These are phyloP conservation scores for Perdita meconis DNA, from an alignment of 2,888 invertebrate genomes.

Conservation along the genomic window DNA sequence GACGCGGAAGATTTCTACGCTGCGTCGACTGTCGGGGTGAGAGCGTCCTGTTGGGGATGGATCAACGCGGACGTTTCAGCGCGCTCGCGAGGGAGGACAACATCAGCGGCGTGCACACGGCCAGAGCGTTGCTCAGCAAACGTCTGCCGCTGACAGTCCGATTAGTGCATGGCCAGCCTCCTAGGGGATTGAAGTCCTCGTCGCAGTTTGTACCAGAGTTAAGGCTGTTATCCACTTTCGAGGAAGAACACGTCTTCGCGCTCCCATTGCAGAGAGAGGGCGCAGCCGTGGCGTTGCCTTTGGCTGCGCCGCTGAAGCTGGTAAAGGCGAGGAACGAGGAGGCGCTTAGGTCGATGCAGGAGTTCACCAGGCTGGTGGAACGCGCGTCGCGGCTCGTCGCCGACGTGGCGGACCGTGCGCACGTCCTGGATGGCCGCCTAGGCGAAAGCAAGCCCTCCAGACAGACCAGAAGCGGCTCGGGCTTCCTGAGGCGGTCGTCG, in stretches of 20 bases:
- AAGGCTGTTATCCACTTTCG: constrained; percentile 92
- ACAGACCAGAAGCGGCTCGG: constrained; percentile 76
- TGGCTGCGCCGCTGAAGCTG: constrained; percentile 94
- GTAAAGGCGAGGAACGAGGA: constrained; percentile 93
- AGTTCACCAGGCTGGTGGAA: constrained; percentile 91
- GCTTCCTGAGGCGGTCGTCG: constrained; percentile 89
- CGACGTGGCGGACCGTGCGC: constrained; percentile 92
- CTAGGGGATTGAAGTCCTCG: constrained; percentile 92
- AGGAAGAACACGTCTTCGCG: constrained; percentile 94
- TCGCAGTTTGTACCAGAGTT: constrained; percentile 94
- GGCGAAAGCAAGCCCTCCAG: constrained; percentile 86
- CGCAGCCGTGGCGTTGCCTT: constrained; percentile 91
- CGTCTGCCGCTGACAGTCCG: constrained; percentile 96
- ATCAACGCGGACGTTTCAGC: constrained; percentile 96
- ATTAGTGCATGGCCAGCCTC: constrained; percentile 95
- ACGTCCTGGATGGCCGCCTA: constrained; percentile 92
- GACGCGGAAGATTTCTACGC: constrained; percentile 91
- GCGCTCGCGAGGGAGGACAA: constrained; percentile 96
- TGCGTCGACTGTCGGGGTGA: constrained; percentile 95
- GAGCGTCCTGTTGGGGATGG: constrained; percentile 92
- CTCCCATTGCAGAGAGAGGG: constrained; percentile 92
- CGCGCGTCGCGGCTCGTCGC: constrained; percentile 90
- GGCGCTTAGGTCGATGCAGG: constrained; percentile 87
- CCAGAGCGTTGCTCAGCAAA: constrained; percentile 94
- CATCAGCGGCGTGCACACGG: constrained; percentile 97